Evolutionary conservation across 37 sponge, comb jelly and placozoan genomes (phyloP), one percentile per base, ranked within the genome.

Genomic region (Corticium candelabrum): DNA sequence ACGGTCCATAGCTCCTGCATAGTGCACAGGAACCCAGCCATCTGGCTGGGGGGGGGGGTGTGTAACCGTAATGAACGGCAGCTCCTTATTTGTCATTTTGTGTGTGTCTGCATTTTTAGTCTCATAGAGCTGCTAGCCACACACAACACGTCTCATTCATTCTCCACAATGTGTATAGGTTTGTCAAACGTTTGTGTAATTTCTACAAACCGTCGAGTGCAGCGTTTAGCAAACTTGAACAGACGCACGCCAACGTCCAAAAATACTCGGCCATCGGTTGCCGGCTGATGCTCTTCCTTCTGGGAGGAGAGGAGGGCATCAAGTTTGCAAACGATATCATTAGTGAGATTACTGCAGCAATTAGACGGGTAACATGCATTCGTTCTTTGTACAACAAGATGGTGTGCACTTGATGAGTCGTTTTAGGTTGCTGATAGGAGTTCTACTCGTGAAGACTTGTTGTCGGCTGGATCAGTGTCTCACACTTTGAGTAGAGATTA

Each of bases 141-240:
- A n/a, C n/a, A n/a, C n/a, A n/a, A n/a, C n/a, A n/a, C n/a, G n/a
- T n/a, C n/a, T n/a, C n/a, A n/a, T n/a, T n/a, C n/a, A n/a, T n/a
- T n/a, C n/a, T n/a, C n/a, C n/a, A n/a, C n/a, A n/a, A n/a, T n/a
- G n/a, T n/a, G n/a, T n/a, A n/a, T 38, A 88, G 90, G 77, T 92
- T 92, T 50, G 69, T 88, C 76, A 80, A 86, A 39, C 68, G 87
- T 15, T 43, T 92, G 72, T 81, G 77, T 69, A 81, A 85, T 68
- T 92, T 92, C 77, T 92, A 80, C 80, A 88, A 86, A 40, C 93
- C 93, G 29, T 83, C 80, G 40, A 77, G 74, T 38, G 77, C 84
- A 39, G 81, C 74, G 39, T 92, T 79, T 43, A 75, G 87, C 21
- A 30, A 67, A 71, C 85, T 92, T 15, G 7, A 37, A 0, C 87